Base-by-base conservation (phyloP, 2,888 invertebrate species). In the Subacronicta megacephala region DNA sequence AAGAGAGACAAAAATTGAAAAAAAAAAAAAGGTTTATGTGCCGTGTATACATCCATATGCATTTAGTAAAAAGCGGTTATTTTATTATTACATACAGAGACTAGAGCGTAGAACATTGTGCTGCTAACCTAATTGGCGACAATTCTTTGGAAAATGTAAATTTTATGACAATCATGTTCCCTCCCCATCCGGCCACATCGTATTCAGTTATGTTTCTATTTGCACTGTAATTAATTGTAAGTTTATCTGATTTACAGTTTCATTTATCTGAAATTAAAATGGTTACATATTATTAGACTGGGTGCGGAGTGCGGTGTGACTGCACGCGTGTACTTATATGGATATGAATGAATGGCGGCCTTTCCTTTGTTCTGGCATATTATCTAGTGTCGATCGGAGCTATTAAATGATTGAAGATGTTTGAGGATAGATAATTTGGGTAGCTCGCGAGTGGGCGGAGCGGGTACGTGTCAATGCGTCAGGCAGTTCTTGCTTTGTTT, bases 111-210 rank as follows among this genome's bases (percentile, higher is more conserved):
- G 83, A 52, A 81, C 84, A 78, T 69, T 83, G 87, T 77, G 82
- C 87, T 78, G 87, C 87, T 92, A 90, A 92, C 93, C 92, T 89
- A 91, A 92, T 92, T 92, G 93, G 92, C 92, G 82, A 63, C 81
- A 81, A 81, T 83, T 83, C 84, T 78, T 83, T 62, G 77, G 64
- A 75, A 88, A 88, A 91, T 92, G 90, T 82, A 82, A 92, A 92
- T 93, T 88, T 91, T 88, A 89, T 80, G 83, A 82, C 80, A 73
- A 81, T 78, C 77, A 76, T 82, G 78, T 80, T 81, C 78, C 47
- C 68, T 67, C 55, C 69, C 65, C 69, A 60, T 62, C 62, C 50
- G 57, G 62, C 54, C 60, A 75, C 59, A 69, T 74, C 68, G 58
- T 63, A 62, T 72, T 70, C 65, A 69, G 64, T 74, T 62, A 75